Conservation (phyloP, 30 jellyfish, hydroid and myxozoan genomes). For the Cassiopea andromeda region DNA sequence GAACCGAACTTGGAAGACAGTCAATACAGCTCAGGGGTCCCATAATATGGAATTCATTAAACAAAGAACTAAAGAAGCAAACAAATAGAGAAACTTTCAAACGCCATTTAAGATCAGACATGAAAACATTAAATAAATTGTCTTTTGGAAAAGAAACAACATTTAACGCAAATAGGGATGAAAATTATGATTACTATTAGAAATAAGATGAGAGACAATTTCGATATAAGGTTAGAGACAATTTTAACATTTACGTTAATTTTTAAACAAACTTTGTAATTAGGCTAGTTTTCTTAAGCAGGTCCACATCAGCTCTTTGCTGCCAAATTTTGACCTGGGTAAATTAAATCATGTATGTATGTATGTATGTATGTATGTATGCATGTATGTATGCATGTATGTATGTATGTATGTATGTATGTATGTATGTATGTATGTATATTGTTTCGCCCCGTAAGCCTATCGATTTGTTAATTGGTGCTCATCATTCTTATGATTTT, state of each 20-base stretch:
- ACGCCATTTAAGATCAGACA: conserved; percentile 46
- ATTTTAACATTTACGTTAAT: conserved; percentile 41
- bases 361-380: conserved; percentile 53
- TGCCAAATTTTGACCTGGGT: conserved; percentile 39
- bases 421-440: too few species aligned
- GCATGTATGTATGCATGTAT: conserved; percentile 38
- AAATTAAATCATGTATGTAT: conserved; percentile 46
- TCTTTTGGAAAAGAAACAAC: conserved; percentile 49
- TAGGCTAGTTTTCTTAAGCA: conserved; percentile 51
- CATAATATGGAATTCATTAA: conserved; percentile 26
- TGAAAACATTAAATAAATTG: conserved; percentile 39
- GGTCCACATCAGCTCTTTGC: conserved; percentile 58
- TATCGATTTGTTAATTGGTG: too few species aligned
- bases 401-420: conserved; percentile 67
- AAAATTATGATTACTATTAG: conserved; percentile 36
- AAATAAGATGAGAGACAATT: conserved; percentile 27
- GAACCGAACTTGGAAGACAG: conserved; percentile 64
- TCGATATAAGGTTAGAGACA: conserved; percentile 11
- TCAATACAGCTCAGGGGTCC: conserved; percentile 52
- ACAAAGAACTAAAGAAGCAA: conserved; percentile 47
- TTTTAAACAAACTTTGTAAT: conserved; percentile 36
- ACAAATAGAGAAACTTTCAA: conserved; percentile 49
- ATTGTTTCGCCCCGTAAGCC: too few species aligned
- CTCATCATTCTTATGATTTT: too few species aligned
- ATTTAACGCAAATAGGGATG: conserved; percentile 44